Evolutionary conservation across 92 coral and sea anemone genomes (phyloP).

Genomic region (Hydrozoanthus gracilis): DNA sequence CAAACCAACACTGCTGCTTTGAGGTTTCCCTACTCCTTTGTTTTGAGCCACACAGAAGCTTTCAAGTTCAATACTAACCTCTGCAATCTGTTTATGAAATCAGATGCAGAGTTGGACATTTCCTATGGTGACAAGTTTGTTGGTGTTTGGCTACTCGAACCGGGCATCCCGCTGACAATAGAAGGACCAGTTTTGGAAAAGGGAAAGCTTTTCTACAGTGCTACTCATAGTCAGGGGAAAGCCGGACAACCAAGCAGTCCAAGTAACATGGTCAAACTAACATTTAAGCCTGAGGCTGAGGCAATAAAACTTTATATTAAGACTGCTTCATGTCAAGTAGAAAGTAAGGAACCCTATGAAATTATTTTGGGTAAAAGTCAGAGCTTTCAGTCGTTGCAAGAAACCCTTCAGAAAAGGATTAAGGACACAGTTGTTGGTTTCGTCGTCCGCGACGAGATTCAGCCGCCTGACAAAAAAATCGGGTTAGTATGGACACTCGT

Average conservation of each 20-base stretch:
- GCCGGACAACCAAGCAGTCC: neutral
- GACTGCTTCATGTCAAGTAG: neutral
- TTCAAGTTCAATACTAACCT: neutral
- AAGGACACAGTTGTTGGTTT: neutral
- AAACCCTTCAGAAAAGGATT: neutral
- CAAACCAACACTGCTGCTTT: no score
- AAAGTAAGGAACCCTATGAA: neutral
- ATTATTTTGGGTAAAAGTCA: neutral
- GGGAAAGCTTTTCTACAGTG: constrained; percentile 9
- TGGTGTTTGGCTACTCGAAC: constrained; percentile 5
- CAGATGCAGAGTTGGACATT: constrained; percentile 33
- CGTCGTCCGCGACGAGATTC: neutral
- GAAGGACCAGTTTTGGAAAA: constrained; percentile 13
- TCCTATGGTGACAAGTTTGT: neutral
- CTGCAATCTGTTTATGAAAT: neutral
- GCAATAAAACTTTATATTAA: constrained; percentile 10
- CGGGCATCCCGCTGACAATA: neutral
- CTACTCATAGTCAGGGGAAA: neutral
- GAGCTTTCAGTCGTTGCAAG: constrained; percentile 15
- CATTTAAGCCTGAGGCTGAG: constrained; percentile 18
- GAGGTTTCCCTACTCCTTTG: no score
- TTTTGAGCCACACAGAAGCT: neutral
- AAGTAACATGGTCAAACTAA: neutral
- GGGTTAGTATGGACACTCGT: neutral
- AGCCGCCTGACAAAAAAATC: neutral